These are phyloP conservation scores for Brachyptera putata DNA, from an alignment of 2,888 invertebrate species.

Conservation along the genomic window DNA sequence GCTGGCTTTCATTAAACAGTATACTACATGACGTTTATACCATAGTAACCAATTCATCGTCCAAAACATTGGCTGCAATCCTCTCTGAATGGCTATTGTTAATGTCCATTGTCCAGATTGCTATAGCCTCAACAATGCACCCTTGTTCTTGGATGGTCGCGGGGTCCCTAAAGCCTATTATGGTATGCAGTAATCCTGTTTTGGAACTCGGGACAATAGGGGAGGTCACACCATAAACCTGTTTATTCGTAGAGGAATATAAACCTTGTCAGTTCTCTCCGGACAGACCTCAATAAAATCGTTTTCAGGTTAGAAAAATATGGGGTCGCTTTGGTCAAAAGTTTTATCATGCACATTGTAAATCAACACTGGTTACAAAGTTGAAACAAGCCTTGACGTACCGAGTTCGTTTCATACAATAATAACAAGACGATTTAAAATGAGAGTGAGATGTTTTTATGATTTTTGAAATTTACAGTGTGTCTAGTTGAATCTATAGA, in stretches of 20 bases:
- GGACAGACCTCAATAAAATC: conserved; percentile 16
- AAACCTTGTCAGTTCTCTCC: conserved; percentile 1
- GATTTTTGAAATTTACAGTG: neutral
- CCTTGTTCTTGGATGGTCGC: conserved; percentile 13
- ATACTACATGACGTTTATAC: conserved; percentile 20
- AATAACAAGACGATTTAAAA: too few relatives aligned
- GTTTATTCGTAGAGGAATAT: neutral
- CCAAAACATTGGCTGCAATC: conserved; percentile 9
- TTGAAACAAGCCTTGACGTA: neutral
- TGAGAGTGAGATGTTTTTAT: neutral
- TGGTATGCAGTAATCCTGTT: conserved; percentile 23
- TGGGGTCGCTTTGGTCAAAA: too few relatives aligned
- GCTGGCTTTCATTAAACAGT: conserved; percentile 19
- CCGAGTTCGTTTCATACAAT: neutral
- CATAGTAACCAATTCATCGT: conserved; percentile 15
- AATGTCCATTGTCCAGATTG: conserved; percentile 4
- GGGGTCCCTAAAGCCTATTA: conserved; percentile 19
- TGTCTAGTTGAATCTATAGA: neutral
- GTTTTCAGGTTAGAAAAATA: too few relatives aligned
- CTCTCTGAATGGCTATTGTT: neutral
- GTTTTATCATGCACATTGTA: neutral
- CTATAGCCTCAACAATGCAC: conserved; percentile 2
- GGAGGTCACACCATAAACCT: conserved; percentile 21
- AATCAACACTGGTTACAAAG: neutral
- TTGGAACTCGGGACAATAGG: conserved; percentile 3